Percentiles rank a stretch among this genome's conserved stretches.
These are phyloP conservation scores for Hypotaenidia okinawae DNA, from an alignment of 2,797 vertebrate species.

Conservation along the genomic window DNA sequence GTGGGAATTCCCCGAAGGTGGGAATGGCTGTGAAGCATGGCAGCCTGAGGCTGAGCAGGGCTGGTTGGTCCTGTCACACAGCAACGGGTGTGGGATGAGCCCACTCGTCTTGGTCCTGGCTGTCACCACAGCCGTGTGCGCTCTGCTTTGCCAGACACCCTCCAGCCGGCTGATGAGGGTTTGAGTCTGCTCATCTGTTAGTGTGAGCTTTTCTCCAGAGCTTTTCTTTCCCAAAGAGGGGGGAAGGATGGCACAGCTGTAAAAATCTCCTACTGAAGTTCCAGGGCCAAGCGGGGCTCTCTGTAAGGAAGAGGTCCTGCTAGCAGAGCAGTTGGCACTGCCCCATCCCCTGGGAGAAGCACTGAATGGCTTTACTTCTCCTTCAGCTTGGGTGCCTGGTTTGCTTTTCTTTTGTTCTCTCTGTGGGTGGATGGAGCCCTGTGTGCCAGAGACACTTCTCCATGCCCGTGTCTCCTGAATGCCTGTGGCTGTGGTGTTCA, in stretches of 20 bases:
- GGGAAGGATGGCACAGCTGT: neutral
- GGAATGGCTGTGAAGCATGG: neutral
- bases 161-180: neutral
- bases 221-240: neutral
- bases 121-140: rapidly evolving
- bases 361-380: neutral
- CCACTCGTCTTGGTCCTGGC: neutral
- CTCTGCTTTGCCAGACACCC: neutral
- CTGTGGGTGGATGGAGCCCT: neutral
- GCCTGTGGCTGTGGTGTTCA: rapidly evolving
- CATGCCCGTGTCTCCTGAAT: neutral
- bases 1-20: too few relatives aligned
- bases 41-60: neutral
- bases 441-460: rapidly evolving
- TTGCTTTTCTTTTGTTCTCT: neutral
- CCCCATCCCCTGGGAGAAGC: neutral
- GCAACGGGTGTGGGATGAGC: neutral
- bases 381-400: rapidly evolving
- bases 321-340: neutral
- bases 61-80: rapidly evolving
- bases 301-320: neutral
- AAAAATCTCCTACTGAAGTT: neutral
- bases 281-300: neutral
- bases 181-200: rapidly evolving
- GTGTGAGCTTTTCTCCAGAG: neutral